Evolutionary conservation across 2,888 invertebrate species (phyloP).

Genomic region (Physocephala rufipes): DNA sequence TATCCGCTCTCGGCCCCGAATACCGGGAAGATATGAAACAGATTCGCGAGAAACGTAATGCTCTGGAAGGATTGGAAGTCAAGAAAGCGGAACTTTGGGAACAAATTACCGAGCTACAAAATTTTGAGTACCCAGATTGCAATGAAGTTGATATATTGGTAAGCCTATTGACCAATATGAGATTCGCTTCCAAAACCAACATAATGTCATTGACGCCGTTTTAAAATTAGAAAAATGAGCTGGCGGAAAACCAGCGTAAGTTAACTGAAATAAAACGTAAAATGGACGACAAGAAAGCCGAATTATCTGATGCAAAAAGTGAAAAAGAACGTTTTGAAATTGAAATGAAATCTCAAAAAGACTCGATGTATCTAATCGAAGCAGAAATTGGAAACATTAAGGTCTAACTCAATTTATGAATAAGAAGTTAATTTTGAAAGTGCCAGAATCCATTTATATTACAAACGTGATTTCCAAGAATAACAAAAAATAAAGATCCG

Average conservation of each 20-base stretch:
- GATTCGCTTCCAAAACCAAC: constrained; percentile 13
- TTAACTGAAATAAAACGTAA: constrained; percentile 56
- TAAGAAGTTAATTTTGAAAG: not conserved
- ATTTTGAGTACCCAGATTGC: constrained; percentile 57
- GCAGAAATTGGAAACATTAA: constrained; percentile 50
- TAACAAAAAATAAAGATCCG: too few species aligned
- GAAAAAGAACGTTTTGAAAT: constrained; percentile 42
- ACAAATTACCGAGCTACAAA: constrained; percentile 57
- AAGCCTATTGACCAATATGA: constrained; percentile 34
- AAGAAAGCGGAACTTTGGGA: constrained; percentile 46
- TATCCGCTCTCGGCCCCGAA: constrained; percentile 43
- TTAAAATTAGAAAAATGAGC: constrained; percentile 56
- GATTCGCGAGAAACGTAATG: constrained; percentile 44
- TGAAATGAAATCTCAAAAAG: constrained; percentile 49
- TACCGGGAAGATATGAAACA: constrained; percentile 44
- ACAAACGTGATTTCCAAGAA: too few species aligned
- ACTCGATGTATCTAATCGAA: constrained; percentile 63
- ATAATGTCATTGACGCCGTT: not conserved
- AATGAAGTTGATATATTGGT: constrained; percentile 60
- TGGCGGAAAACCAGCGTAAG: constrained; percentile 63
- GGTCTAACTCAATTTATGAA: constrained; percentile 37
- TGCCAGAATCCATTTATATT: too few species aligned
- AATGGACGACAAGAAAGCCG: constrained; percentile 58
- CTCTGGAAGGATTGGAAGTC: constrained; percentile 48
- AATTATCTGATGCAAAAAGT: constrained; percentile 41